Base-by-base conservation (phyloP, 2,888 invertebrate species). In the Schizaphis graminum region DNA sequence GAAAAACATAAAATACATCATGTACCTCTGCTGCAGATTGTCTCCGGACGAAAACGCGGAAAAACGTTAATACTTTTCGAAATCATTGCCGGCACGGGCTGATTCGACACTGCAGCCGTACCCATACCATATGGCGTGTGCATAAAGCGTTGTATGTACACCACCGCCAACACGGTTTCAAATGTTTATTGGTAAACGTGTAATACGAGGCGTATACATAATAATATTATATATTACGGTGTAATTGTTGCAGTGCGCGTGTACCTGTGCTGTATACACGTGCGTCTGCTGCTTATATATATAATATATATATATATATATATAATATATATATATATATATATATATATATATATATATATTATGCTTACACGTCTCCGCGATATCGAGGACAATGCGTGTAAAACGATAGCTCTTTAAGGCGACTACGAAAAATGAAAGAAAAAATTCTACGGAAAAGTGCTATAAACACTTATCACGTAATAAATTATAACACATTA, bases 301-400 rank as follows among this genome's bases (percentile, higher is more conserved):
- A n/a, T n/a, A n/a, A n/a, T n/a, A n/a, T n/a, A n/a, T n/a, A n/a
- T n/a, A n/a, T n/a, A n/a, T n/a, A n/a, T n/a, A n/a, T n/a, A n/a
- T n/a, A n/a, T n/a, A n/a, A n/a, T n/a, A n/a, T n/a, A n/a, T n/a
- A n/a, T n/a, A n/a, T n/a, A n/a, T n/a, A n/a, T n/a, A n/a, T n/a
- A n/a, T n/a, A n/a, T n/a, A n/a, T n/a, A n/a, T n/a, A n/a, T n/a
- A n/a, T n/a, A n/a, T n/a, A n/a, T n/a, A n/a, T n/a, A 44, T 44
- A 44, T 44, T 44, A 44, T 44, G 35, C 77, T 57, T 57, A 47
- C 49, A n/a, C 86, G 77, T 77, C 35, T 87, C 16, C 28, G 21
- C 28, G 21, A n/a, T 49, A 87, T 87, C 87, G 87, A 87, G 49
- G 87, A n/a, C 49, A 16, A 21, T 26, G 87, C 49, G 87, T 87